Evolutionary conservation across 2,888 invertebrate species (phyloP).

Genomic region (Nomada lathburiana): DNA sequence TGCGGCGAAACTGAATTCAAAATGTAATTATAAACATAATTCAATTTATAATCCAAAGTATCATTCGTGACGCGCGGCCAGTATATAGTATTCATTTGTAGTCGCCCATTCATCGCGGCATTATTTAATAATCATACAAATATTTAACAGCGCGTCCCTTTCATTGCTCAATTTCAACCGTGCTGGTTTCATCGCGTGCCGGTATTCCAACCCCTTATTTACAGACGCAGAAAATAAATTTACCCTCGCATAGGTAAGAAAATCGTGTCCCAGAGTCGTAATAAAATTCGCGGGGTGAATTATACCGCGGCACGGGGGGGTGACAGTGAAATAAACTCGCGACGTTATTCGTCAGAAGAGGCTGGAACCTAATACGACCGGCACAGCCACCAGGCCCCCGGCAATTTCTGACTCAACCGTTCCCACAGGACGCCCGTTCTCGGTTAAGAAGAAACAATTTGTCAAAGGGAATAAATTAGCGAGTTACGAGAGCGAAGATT

Average conservation of each 20-base stretch:
- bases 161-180: not conserved
- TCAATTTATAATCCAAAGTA: too few relatives aligned
- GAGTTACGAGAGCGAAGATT: slow-evolving; percentile 5
- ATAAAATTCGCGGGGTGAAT: slow-evolving; percentile 59
- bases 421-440: slow-evolving; percentile 35
- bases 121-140: slow-evolving; percentile 17
- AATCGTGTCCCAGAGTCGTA: slow-evolving; percentile 40
- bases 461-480: slow-evolving; percentile 74
- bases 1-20: too few relatives aligned
- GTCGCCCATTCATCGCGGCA: not conserved
- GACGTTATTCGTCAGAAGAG: slow-evolving; percentile 54
- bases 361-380: slow-evolving; percentile 62
- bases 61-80: too few relatives aligned
- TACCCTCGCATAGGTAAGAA: slow-evolving; percentile 34
- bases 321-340: slow-evolving; percentile 49
- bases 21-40: too few relatives aligned
- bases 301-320: slow-evolving; percentile 32
- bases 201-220: not conserved
- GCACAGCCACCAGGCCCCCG: slow-evolving; percentile 36
- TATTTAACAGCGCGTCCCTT: not conserved
- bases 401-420: slow-evolving; percentile 63
- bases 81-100: too few relatives aligned
- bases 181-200: slow-evolving; percentile 46
- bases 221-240: slow-evolving; percentile 38
- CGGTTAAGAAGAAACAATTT: slow-evolving; percentile 71